Base-by-base conservation (phyloP, 2,888 invertebrate species). In the Euclidia mi region DNA sequence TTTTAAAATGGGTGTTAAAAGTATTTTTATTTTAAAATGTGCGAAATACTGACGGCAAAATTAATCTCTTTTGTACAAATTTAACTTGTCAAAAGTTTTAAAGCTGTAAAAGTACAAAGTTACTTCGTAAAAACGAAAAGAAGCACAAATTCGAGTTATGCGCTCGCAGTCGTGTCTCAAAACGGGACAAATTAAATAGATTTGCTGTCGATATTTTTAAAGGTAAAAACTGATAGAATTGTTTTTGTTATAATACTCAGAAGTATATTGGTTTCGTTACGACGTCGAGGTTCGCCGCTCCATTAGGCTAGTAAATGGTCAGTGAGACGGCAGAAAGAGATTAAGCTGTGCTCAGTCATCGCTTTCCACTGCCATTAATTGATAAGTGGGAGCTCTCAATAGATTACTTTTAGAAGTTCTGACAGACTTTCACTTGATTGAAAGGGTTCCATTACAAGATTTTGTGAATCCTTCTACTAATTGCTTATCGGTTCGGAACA, bases 261-360 rank as follows among this genome's bases (percentile, higher is more conserved):
- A 78, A 74, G 70, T 81, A 77, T 81, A 86, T 86, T 85, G 82
- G 82, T 84, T 81, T 80, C 73, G 79, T 82, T 81, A 78, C 79
- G 72, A 77, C 72, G 65, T 68, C 53, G 71, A 79, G 78, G 76
- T 81, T 77, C 81, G 67, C 52, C 79, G 84, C 78, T 87, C 90
- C 92, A 91, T 92, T 92, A 91, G 85, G 82, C 86, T 90, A 90
- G 90, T 91, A 88, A 84, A 82, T 73, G 82, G 79, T 78, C 89
- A 88, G 87, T 91, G 91, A 91, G 85, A 87, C 84, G 88, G 89
- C 87, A 84, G 85, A 89, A 88, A 82, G 84, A 89, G 89, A 91
- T 92, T 90, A 91, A 87, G 84, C 84, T 71, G 74, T 83, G 89
- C 88, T 79, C 82, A 83, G 86, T 90, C 91, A 90, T 90, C 89